Conservation (phyloP, 2,888 invertebrate species). For the Lepas anatifera region DNA sequence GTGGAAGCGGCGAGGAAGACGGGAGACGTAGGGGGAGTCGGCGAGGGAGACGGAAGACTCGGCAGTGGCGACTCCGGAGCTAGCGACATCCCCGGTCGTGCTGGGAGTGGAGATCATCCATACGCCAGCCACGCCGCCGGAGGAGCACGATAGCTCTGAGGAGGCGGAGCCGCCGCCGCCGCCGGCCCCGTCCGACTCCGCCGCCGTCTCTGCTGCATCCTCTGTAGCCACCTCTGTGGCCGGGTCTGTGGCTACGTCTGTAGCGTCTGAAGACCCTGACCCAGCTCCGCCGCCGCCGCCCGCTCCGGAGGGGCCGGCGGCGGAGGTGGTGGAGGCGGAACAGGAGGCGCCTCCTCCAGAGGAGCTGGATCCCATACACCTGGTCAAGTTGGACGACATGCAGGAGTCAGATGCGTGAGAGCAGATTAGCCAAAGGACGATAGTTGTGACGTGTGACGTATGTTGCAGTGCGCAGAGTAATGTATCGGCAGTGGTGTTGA, state of each 20-base stretch:
- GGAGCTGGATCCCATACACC: slow-evolving; percentile 8
- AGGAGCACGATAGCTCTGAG: background rate
- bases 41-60: background rate
- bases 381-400: slow-evolving; percentile 10
- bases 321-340: background rate
- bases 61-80: background rate
- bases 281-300: background rate
- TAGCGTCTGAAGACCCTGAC: too few relatives aligned
- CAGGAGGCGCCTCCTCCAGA: background rate
- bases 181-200: background rate
- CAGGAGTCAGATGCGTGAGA: slow-evolving; percentile 11
- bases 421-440: too few relatives aligned
- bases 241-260: too few relatives aligned
- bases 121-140: slow-evolving; percentile 7
- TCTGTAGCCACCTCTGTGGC: too few relatives aligned
- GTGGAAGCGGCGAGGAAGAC: background rate
- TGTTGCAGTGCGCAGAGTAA: too few relatives aligned
- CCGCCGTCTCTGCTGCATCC: background rate
- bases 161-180: slow-evolving; percentile 2
- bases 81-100: background rate
- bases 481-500: too few relatives aligned
- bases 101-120: background rate
- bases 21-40: background rate
- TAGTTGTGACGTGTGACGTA: too few relatives aligned
- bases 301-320: background rate